Conservation (phyloP, 2,888 invertebrate genomes). For the Thelaira solivaga region DNA sequence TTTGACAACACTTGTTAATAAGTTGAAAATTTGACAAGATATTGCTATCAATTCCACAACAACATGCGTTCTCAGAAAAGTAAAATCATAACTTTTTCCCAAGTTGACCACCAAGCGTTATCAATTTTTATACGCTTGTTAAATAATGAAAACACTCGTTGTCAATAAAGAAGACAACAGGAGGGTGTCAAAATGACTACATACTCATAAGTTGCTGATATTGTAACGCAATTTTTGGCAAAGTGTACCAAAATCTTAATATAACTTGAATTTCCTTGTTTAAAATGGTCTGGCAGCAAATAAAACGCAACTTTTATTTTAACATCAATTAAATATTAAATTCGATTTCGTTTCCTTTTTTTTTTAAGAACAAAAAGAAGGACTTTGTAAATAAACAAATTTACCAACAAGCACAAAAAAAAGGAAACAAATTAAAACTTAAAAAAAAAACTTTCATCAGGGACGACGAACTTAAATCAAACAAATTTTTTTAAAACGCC, state of each 20-base stretch:
- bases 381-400: slow-evolving; percentile 8
- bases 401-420: neutral
- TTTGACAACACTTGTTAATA: too few species aligned
- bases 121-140: too few species aligned
- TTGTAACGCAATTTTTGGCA: too few species aligned
- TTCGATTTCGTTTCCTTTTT: slow-evolving; percentile 55
- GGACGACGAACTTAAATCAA: slow-evolving; percentile 29
- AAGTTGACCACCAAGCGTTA: too few species aligned
- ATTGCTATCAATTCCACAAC: too few species aligned
- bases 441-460: slow-evolving; percentile 22
- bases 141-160: too few species aligned
- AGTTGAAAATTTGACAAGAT: too few species aligned
- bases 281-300: neutral
- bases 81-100: too few species aligned
- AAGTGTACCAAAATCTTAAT: neutral
- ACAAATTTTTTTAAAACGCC: slow-evolving; percentile 10
- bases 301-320: slow-evolving; percentile 34
- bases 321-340: slow-evolving; percentile 60
- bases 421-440: slow-evolving; percentile 2
- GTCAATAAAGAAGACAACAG: neutral
- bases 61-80: too few species aligned
- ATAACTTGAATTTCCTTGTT: neutral
- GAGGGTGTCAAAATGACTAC: too few species aligned
- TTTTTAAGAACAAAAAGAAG: neutral
- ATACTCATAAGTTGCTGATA: too few species aligned